A percentile compares a stretch with the other conserved stretches of the same genome.
phyloP scores from a whole-genome alignment of 1,140 invertebrate genomes.

The Galendromus occidentalis region DNA sequence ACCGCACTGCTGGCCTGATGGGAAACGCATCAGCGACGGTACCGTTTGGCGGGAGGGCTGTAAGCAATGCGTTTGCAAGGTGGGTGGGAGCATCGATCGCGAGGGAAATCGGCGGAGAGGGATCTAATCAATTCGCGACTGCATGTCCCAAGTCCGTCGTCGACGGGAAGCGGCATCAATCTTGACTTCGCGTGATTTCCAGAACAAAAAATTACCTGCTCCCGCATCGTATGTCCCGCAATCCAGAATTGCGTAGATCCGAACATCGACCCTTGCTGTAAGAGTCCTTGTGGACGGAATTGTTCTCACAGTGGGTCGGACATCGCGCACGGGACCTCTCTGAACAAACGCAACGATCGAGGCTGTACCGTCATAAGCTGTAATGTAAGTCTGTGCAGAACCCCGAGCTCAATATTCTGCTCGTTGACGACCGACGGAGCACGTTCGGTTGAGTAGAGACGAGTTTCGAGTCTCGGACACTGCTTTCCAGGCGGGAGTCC shows the following conservation, averaged over 20 bases:
- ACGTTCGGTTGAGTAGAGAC: neutral
- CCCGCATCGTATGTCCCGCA: neutral
- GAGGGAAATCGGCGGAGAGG: neutral
- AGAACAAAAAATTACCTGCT: constrained; percentile 1
- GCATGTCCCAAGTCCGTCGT: neutral
- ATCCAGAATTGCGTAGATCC: neutral
- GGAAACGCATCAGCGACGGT: neutral
- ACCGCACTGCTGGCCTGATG: neutral
- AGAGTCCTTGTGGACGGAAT: neutral
- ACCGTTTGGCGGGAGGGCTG: neutral
- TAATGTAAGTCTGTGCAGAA: neutral
- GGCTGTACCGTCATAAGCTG: neutral
- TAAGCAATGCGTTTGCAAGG: neutral
- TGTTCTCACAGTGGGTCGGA: neutral
- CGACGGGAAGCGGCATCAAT: neutral
- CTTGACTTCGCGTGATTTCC: neutral
- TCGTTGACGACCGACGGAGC: neutral
- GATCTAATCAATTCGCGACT: neutral
- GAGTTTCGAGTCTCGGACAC: neutral
- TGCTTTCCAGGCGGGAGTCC: neutral
- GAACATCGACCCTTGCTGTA: neutral
- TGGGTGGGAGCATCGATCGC: neutral
- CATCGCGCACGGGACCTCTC: neutral
- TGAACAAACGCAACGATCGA: neutral
- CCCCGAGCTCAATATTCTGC: neutral